Conservation (phyloP, 2,888 invertebrate genomes). For the Eupithecia subumbrata region DNA sequence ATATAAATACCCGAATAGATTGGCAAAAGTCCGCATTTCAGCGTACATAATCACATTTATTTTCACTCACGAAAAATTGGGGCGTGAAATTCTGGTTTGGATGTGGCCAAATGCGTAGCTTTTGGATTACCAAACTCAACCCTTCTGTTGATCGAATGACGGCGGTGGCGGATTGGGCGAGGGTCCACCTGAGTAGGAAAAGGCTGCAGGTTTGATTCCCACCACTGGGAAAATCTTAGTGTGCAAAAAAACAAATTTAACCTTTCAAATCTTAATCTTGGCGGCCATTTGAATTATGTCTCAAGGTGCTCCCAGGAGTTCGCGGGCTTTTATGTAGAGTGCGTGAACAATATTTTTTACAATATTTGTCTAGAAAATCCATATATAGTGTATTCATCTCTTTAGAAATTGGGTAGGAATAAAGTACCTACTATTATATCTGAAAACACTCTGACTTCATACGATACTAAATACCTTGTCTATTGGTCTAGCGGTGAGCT, state of each 20-base stretch:
- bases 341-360: too few relatives aligned
- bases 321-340: too few relatives aligned
- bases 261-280: neutral
- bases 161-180: neutral
- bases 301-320: neutral
- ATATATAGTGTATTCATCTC: too few relatives aligned
- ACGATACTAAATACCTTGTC: too few relatives aligned
- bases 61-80: slow-evolving; percentile 30
- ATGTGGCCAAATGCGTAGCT: neutral
- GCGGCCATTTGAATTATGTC: neutral
- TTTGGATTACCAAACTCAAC: neutral
- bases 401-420: too few relatives aligned
- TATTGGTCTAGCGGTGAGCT: too few relatives aligned
- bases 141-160: slow-evolving; percentile 1
- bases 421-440: too few relatives aligned
- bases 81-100: slow-evolving; percentile 27
- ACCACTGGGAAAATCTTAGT: neutral
- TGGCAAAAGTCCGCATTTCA: slow-evolving; percentile 14
- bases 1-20: slow-evolving; percentile 13
- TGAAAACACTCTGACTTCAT: too few relatives aligned
- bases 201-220: neutral
- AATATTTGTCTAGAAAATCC: too few relatives aligned
- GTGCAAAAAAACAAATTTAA: neutral
- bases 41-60: slow-evolving; percentile 27
- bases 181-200: neutral